Percentiles rank a stretch among this genome's conserved stretches.
These are phyloP conservation scores for Drosophila robusta DNA, from an alignment of 2,888 invertebrate species.

Conservation along the genomic window DNA sequence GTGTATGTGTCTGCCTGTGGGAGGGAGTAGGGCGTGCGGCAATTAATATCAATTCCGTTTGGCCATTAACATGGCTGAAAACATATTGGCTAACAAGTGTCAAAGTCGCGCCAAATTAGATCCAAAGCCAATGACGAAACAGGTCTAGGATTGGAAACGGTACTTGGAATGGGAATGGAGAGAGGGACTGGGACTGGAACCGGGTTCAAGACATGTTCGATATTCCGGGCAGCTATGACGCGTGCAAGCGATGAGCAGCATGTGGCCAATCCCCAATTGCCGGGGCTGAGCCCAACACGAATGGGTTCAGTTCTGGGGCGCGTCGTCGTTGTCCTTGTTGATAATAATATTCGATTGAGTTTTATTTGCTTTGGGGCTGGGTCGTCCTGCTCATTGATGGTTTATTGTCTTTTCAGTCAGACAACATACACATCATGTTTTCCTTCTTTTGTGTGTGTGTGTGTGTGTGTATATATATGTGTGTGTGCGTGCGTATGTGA, in stretches of 20 bases:
- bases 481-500: not conserved
- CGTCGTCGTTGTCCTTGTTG: conserved; percentile 62
- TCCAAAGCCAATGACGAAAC: conserved; percentile 62
- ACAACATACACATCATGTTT: conserved; percentile 58
- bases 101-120: conserved; percentile 81
- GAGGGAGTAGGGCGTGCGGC: conserved; percentile 37
- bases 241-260: conserved; percentile 65
- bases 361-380: conserved; percentile 78
- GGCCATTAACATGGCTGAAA: conserved; percentile 76
- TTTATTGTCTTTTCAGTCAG: conserved; percentile 74
- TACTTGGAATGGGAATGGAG: conserved; percentile 21
- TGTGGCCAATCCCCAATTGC: conserved; percentile 73
- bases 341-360: conserved; percentile 81
- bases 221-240: conserved; percentile 42
- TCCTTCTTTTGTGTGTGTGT: not conserved
- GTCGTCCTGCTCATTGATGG: conserved; percentile 67
- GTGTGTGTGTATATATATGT: not conserved
- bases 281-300: conserved; percentile 31
- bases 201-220: conserved; percentile 12
- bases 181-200: conserved; percentile 16
- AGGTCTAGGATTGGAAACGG: conserved; percentile 26
- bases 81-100: conserved; percentile 80
- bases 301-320: conserved; percentile 64
- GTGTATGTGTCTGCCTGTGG: conserved; percentile 4
- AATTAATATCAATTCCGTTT: conserved; percentile 78